These are phyloP conservation scores for Syndactyla subalaris DNA, from an alignment of 2,797 vertebrate species.

Conservation along the genomic window DNA sequence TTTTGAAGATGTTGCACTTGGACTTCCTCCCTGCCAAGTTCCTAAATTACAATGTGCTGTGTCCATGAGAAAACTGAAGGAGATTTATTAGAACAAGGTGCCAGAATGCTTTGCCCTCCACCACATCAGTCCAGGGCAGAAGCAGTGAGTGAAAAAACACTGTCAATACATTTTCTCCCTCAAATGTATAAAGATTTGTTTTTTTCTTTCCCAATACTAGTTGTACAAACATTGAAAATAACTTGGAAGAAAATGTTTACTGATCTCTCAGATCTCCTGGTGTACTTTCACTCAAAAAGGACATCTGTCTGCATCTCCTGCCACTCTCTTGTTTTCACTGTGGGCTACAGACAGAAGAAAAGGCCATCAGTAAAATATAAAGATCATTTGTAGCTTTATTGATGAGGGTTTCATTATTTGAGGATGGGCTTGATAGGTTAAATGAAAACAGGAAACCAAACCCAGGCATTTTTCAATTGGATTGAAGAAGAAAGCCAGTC, in stretches of 20 bases:
- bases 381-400: neutral
- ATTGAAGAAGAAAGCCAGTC: neutral
- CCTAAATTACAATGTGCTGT: conserved; percentile 31
- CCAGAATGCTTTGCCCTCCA: neutral
- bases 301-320: neutral
- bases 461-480: fast-evolving
- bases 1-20: conserved; percentile 59
- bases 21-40: conserved; percentile 49
- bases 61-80: conserved; percentile 40
- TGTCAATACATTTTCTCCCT: neutral
- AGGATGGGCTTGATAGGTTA: neutral
- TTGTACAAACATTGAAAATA: neutral
- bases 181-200: neutral
- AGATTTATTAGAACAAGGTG: conserved; percentile 61
- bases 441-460: neutral
- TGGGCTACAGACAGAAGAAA: neutral
- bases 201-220: neutral
- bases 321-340: neutral
- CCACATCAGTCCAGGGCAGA: neutral
- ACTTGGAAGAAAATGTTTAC: neutral
- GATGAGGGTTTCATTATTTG: neutral
- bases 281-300: neutral
- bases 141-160: neutral
- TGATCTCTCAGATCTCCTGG: neutral
- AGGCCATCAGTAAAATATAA: neutral